Base-by-base conservation (phyloP, 92 coral and sea anemone genomes). In the Porites divaricata region DNA sequence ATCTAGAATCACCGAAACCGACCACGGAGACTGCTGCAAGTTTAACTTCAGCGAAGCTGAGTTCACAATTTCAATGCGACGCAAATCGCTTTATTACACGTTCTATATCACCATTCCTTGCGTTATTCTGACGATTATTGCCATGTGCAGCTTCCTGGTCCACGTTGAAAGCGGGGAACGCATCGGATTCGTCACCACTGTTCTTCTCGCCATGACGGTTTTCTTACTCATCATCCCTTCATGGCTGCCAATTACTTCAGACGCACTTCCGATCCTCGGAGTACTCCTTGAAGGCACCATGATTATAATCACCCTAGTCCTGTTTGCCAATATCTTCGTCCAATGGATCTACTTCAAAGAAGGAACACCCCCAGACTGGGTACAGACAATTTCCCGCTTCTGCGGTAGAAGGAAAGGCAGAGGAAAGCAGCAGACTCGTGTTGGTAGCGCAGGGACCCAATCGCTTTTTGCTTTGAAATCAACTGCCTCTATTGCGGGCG, bases 81-180 rank as follows among this genome's bases (percentile, higher is more conserved):
- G 98, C 11, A 80, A 75, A 8, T 80, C 85, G 7, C 70, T 87
- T 35, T 94, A 92, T 77, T 87, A 87, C 67, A 41, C 90, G 74
- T 89, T 92, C 87, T 92, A 94, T 58, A 85, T 94, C 6, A 83
- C 86, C 51, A 68, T 80, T 14, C 98, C 98, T 6, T 89, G 93
- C 48, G 51, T 78, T 22, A 72, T 89, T 1, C 95, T 94, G 1
- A 77, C 92, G 20, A 1, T 87, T 58, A 61, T 94, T 28, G 76
- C 98, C 1, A 77, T 94, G 20, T 24, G 78, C 20, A 89, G 95
- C 66, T 94, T 94, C 92, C 88, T 81, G 45, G 82, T 94, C 78
- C 98, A 92, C 66, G 84, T 92, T 19, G 92, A 94, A 81, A 91
- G 95, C 67, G 98, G 98, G 49, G 98, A 94, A 65, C 90, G 98